phyloP scores from a whole-genome alignment of 2,113 vertebrate species.

The Amia ocellicauda region DNA sequence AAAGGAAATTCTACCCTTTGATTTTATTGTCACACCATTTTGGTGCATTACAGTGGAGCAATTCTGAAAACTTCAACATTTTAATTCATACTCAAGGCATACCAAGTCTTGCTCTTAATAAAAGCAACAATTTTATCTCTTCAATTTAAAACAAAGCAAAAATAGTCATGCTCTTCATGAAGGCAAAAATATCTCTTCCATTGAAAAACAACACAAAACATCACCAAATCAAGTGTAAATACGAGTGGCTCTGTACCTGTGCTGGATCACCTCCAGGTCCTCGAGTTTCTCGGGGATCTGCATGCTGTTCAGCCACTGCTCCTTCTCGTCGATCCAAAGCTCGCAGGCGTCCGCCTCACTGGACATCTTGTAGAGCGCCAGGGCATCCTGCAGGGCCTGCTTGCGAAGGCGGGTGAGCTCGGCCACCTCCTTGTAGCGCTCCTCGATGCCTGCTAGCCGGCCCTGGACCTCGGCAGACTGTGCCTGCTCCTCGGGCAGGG shows the following conservation, averaged over 20 bases:
- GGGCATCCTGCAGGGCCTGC: slow-evolving; percentile 92
- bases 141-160: too few species aligned
- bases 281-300: slow-evolving; percentile 96
- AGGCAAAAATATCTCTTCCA: too few species aligned
- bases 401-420: slow-evolving; percentile 86
- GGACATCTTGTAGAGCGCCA: slow-evolving; percentile 92
- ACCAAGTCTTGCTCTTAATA: too few species aligned
- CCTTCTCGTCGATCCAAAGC: slow-evolving; percentile 95
- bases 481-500: slow-evolving; percentile 65
- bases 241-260: slow-evolving; percentile 92
- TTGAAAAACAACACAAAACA: too few species aligned
- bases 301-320: slow-evolving; percentile 95
- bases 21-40: too few species aligned
- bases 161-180: too few species aligned
- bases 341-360: slow-evolving; percentile 91
- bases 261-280: slow-evolving; percentile 95
- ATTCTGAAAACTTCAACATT: too few species aligned
- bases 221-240: too few species aligned
- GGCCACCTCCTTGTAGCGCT: slow-evolving; percentile 86
- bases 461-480: slow-evolving; percentile 71
- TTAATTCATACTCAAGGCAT: too few species aligned
- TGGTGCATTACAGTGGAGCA: too few species aligned
- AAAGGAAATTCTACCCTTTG: too few species aligned
- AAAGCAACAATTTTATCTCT: too few species aligned
- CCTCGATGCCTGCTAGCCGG: slow-evolving; percentile 86